Evolutionary conservation across 2,797 vertebrate genomes (phyloP).

Genomic region (Ctenosaura bakeri): DNA sequence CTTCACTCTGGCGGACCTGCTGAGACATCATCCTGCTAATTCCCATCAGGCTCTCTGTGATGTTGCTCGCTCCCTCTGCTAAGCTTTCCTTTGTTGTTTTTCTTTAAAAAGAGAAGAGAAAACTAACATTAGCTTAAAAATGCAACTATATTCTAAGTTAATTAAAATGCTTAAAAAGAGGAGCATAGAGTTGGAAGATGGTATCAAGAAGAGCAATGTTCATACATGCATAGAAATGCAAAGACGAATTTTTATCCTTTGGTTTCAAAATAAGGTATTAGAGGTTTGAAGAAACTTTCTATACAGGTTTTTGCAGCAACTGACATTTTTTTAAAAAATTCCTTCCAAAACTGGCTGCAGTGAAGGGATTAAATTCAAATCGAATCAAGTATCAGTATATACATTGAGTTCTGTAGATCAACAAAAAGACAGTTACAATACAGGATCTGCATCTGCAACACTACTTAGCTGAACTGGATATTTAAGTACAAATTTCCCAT

Average conservation of each 20-base stretch:
- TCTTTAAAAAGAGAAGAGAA: conserved; percentile 75
- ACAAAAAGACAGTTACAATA: neutral
- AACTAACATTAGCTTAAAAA: conserved; percentile 31
- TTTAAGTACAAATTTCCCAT: neutral
- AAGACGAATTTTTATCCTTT: neutral
- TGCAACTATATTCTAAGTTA: neutral
- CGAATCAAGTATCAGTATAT: neutral
- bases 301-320: neutral
- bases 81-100: conserved; percentile 91
- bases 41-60: conserved; percentile 95
- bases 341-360: neutral
- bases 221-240: neutral
- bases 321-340: neutral
- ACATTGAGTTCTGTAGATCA: neutral
- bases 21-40: conserved; percentile 98
- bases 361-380: neutral
- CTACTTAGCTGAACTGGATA: neutral
- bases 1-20: conserved; percentile 95
- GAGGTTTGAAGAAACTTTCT: neutral
- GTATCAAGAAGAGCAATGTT: neutral
- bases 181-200: neutral
- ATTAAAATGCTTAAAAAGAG: neutral
- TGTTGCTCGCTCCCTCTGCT: conserved; percentile 89
- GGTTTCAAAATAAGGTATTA: neutral
- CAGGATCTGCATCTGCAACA: neutral